Evolutionary conservation across 2,888 invertebrate species (phyloP), one percentile per base, ranked within the genome.

Genomic region (Fabriciana adippe): DNA sequence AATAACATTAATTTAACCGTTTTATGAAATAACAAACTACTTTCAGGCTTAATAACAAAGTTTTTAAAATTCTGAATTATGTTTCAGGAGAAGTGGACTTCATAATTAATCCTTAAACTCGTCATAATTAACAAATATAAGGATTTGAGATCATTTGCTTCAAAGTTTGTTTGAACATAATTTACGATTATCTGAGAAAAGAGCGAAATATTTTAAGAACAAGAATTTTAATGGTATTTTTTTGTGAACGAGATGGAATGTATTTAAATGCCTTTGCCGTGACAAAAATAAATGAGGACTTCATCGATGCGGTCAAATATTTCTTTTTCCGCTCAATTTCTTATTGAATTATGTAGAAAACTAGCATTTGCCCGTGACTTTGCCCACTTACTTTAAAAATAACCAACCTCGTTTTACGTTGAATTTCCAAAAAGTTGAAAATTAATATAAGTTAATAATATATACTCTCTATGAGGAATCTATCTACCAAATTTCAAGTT

Each of bases 181-280:
- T 66, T 60, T 55, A 66, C 47, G 60, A 66, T 59, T 66, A 66
- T 66, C 60, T 54, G 53, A 55, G 60, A 54, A 48, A 60, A 26
- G 47, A 47, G 13, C 60, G 21, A 55, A 60, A 56, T 66, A 60
- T 48, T 48, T 6, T 13, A 41, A 35, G 59, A 66, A 41, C 45
- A 54, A 69, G 60, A 72, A 67, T 68, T 72, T 70, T 68, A 71
- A 71, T 66, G 69, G 60, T 71, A 69, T 69, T 70, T 67, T n/a
- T 70, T 62, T 55, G 15, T 35, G 47, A 61, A 55, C 59, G 13
- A 61, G 45, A 55, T 21, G 21, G 51, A 21, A 51, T 60, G 64
- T 55, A 68, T 45, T 67, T 70, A 48, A 61, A 54, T 59, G 56
- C n/a, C 47, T 70, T 64, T 55, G 35, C 55, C 59, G 63, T 60